phyloP scores from a whole-genome alignment of 2,797 vertebrate species.

The Periophthalmus magnuspinnatus region DNA sequence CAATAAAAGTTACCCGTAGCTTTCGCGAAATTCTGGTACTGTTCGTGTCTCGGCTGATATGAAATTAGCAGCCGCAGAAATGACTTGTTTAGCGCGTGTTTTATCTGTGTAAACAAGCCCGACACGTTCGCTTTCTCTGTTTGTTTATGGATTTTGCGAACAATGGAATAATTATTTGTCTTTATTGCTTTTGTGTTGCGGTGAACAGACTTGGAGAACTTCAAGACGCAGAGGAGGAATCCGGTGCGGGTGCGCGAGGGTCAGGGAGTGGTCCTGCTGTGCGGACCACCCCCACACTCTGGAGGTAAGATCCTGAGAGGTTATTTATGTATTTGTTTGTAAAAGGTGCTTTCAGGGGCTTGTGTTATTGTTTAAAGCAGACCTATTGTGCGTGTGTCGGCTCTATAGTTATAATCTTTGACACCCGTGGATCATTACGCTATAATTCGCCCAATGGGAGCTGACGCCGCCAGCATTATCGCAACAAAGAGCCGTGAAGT shows the following conservation, averaged over 20 bases:
- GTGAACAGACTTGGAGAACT: slow-evolving; percentile 89
- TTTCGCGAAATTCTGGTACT: slow-evolving; percentile 22
- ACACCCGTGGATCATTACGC: no score
- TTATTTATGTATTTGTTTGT: not conserved
- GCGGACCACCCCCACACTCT: slow-evolving; percentile 88
- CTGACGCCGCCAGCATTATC: no score
- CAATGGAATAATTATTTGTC: slow-evolving; percentile 33
- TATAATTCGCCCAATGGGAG: no score
- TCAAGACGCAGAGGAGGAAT: slow-evolving; percentile 90
- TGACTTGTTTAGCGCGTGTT: slow-evolving; percentile 14
- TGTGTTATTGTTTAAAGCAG: not conserved
- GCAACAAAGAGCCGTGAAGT: no score
- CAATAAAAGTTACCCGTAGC: slow-evolving; percentile 28
- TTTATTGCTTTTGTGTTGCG: slow-evolving; percentile 47
- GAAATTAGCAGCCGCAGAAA: slow-evolving; percentile 33
- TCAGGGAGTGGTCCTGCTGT: slow-evolving; percentile 94
- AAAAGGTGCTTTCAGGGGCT: not conserved
- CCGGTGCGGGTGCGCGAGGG: slow-evolving; percentile 92
- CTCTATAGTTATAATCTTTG: no score
- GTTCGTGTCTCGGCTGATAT: slow-evolving; percentile 21
- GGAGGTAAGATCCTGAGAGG: slow-evolving; percentile 81
- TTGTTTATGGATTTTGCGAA: slow-evolving; percentile 31
- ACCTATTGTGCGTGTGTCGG: no score
- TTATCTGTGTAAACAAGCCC: slow-evolving; percentile 23
- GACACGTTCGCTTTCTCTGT: slow-evolving; percentile 20